Evolutionary conservation across 2,797 vertebrate species (phyloP).

Genomic region (Tolypeutes matacus): DNA sequence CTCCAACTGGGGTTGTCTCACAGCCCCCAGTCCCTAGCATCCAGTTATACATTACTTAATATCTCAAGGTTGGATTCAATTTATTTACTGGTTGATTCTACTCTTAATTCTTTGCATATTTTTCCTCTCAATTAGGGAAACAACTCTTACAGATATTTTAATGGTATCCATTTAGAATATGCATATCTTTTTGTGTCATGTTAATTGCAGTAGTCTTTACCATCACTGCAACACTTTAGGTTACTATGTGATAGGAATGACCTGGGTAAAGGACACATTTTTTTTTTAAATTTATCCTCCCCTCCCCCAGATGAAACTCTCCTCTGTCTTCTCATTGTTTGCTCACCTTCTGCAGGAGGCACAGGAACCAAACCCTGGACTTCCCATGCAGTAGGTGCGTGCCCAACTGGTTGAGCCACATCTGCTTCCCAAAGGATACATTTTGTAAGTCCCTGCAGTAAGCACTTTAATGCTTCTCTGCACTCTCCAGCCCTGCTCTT

Average conservation of each 20-base stretch:
- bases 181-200: not conserved
- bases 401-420: too few species aligned
- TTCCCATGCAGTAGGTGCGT: too few species aligned
- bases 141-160: constrained; percentile 18
- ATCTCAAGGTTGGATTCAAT: not conserved
- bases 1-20: not conserved
- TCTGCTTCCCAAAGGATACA: not conserved
- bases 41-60: not conserved
- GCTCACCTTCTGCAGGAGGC: too few species aligned
- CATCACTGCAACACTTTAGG: not conserved
- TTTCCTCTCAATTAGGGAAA: not conserved
- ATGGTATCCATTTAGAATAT: not conserved
- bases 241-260: not conserved
- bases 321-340: too few species aligned
- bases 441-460: not conserved
- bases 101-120: constrained; percentile 4
- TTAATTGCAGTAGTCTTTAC: not conserved
- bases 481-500: constrained; percentile 47
- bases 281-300: not conserved
- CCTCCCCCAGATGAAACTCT: too few species aligned
- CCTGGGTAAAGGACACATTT: not conserved
- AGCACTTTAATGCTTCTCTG: constrained; percentile 53
- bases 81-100: constrained; percentile 30
- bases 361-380: too few species aligned
- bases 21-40: not conserved